Evolutionary conservation across 2,888 invertebrate species (phyloP), one percentile per base, ranked within the genome.

Genomic region (Griposia aprilina): DNA sequence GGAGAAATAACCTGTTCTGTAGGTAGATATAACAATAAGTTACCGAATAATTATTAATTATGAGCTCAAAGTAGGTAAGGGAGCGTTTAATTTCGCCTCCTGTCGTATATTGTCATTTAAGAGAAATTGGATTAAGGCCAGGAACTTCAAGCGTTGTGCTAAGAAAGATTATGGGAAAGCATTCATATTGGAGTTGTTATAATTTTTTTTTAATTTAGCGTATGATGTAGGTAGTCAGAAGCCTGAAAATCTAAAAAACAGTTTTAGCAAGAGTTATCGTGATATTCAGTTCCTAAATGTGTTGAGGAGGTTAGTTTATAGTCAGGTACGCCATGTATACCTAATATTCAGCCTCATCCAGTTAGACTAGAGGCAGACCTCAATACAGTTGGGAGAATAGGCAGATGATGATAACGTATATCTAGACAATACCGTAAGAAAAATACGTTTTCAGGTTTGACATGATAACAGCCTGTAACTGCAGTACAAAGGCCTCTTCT

Each of bases 81-180:
- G 75, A 81, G 45, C 76, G 57, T 83, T 89, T 89, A 80, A 89
- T 85, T 82, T 82, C 36, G 55, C 74, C 57, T 73, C 62, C 71
- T 75, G 77, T 73, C 72, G 50, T 82, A 66, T 62, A 81, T 70
- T 82, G 70, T 79, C 76, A 68, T 71, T 55, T 69, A 57, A 74
- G 59, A 52, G 30, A 75, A 55, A 80, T 89, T 83, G 77, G 68
- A 75, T 81, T 75, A 80, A 69, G 60, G 85, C 77, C 72, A 84
- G 76, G 77, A 72, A 75, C 66, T 55, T 76, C 63, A 26, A 65
- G 26, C 59, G 63, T 63, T 66, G n/a, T 77, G 75, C 75, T 63
- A 80, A 75, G 30, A 74, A 83, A 74, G 72, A 73, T 86, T 82
- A 74, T 67, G 30, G 10, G 7, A 59, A 68, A 68, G 41, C 50